Evolutionary conservation across 2,888 invertebrate genomes (phyloP).

Genomic region (Nipponacmea schrenckii): DNA sequence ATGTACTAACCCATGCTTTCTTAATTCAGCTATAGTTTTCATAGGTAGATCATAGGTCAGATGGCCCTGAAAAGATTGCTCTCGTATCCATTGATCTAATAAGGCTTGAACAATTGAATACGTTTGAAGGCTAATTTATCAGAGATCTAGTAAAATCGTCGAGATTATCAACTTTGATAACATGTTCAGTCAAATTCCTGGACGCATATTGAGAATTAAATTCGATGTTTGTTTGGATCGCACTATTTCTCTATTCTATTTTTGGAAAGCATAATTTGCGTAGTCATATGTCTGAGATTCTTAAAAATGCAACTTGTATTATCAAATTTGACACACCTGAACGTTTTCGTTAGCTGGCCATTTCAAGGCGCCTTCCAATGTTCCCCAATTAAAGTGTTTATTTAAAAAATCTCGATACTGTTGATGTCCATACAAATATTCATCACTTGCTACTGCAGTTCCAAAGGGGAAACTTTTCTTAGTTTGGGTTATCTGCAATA

Average conservation of each 20-base stretch:
- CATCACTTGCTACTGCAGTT: constrained; percentile 15
- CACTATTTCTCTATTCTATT: too few species aligned
- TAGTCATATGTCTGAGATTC: too few species aligned
- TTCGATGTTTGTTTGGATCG: too few species aligned
- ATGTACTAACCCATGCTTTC: neutral
- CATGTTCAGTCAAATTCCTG: too few species aligned
- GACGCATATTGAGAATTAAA: too few species aligned
- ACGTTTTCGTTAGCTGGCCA: constrained; percentile 10
- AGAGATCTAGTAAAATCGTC: too few species aligned
- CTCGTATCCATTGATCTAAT: too few species aligned
- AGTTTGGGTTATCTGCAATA: constrained; percentile 19
- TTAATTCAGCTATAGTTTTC: neutral
- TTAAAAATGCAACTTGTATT: too few species aligned
- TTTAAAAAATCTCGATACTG: constrained; percentile 23
- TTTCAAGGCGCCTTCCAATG: constrained; percentile 23
- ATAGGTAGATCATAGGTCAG: neutral
- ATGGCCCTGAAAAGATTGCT: neutral
- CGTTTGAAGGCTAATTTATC: too few species aligned
- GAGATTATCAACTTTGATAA: too few species aligned
- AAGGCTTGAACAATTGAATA: too few species aligned
- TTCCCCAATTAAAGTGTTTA: constrained; percentile 28
- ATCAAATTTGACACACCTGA: neutral
- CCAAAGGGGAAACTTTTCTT: constrained; percentile 27
- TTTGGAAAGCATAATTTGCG: too few species aligned
- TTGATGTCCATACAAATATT: constrained; percentile 18